A percentile compares a stretch with the other conserved stretches of the same genome.
phyloP scores from a whole-genome alignment of 2,113 vertebrate species.

The Hypomesus transpacificus region DNA sequence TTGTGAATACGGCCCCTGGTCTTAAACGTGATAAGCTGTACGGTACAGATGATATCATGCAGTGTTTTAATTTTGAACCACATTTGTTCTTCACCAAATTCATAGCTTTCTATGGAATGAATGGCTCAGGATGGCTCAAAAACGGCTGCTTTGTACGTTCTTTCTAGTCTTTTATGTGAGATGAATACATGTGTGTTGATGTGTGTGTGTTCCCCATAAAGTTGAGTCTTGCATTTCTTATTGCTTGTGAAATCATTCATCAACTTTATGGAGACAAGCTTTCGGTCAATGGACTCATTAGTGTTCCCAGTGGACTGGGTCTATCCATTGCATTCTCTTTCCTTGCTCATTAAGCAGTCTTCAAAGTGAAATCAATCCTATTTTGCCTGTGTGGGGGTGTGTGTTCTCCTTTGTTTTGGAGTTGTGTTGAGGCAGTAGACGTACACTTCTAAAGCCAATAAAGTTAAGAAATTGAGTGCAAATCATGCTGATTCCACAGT shows the following conservation, averaged over 20 bases:
- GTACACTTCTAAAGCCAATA: neutral
- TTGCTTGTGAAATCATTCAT: constrained; percentile 40
- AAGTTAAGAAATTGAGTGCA: neutral
- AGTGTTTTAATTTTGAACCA: too few species aligned
- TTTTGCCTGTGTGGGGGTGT: constrained; percentile 8
- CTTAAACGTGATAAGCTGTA: too few species aligned
- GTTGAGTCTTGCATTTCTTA: constrained; percentile 27
- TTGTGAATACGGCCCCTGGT: too few species aligned
- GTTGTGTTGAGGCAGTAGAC: neutral
- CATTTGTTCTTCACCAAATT: too few species aligned
- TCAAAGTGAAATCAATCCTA: constrained; percentile 56
- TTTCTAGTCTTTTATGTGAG: neutral
- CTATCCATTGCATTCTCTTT: constrained; percentile 45
- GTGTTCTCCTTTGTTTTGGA: neutral
- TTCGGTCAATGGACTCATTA: constrained; percentile 55
- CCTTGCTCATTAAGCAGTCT: constrained; percentile 49
- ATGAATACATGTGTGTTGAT: neutral
- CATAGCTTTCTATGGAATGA: too few species aligned
- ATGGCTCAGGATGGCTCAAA: neutral
- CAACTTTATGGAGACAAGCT: constrained; percentile 40
- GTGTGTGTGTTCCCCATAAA: constrained; percentile 21
- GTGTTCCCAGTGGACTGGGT: constrained; percentile 38
- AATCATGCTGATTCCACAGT: neutral
- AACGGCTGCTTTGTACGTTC: neutral
- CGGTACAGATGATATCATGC: too few species aligned